Base-by-base conservation (phyloP, 2,797 vertebrate species). In the Paratrypauchen microcephalus region DNA sequence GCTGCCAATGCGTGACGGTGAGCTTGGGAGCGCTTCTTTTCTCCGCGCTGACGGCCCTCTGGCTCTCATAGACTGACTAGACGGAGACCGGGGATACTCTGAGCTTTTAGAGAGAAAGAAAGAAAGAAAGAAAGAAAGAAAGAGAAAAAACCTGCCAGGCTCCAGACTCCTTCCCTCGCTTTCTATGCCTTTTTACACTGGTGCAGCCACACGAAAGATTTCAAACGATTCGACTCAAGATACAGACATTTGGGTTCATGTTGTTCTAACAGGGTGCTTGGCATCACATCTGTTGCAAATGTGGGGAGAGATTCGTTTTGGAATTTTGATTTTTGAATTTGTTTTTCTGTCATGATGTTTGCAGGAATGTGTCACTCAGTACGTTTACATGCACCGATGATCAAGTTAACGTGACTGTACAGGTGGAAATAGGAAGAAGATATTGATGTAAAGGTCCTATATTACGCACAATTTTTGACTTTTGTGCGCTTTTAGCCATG, bases 1-100 rank as follows among this genome's bases (percentile, higher is more conserved):
- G 96, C 85, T 94, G 95, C 89, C 94, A 89, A 75, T 92, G 94
- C 76, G 81, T 95, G 82, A 94, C 95, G 79, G 96, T 84, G 87
- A 95, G 95, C 80, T 89, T 96, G 91, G 94, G 94, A 71, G 95
- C 95, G 82, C 94, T 97, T 84, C 91, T 97, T 89, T 89, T 97
- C 82, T 95, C 95, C 81, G 70, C 93, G 90, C 92, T 96, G 93
- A 94, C 95, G 91, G 93, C 94, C 74, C 91, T 97, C 88, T 93
- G 96, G 92, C 93, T 99, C 91, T 97, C 92, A 93, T 99, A 97
- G 95, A 95, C 92, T 92, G 89, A 86, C 85, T 41, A 81, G 45
- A 48, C 81, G 78, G 81, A 89, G 83, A 87, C 82, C 77, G 89
- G 88, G 78, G 83, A 87, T 61, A 71, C 86, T 86, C 83, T 90